Evolutionary conservation across 1,140 invertebrate genomes (phyloP).

Genomic region (Ruditapes philippinarum): DNA sequence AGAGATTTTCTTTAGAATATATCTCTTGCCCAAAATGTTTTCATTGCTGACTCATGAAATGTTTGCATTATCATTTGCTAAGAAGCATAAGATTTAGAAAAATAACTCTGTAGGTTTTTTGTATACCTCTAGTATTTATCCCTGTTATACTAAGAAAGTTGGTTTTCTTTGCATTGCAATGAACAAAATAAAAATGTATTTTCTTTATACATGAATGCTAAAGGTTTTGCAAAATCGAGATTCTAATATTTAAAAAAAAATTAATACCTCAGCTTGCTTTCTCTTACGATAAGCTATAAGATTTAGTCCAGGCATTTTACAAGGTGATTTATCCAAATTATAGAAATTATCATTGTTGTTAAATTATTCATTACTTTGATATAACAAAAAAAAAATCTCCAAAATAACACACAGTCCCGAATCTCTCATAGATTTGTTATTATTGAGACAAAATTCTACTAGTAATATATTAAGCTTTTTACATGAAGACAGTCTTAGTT

Average conservation of each 20-base stretch:
- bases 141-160: conserved; percentile 28
- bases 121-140: conserved; percentile 4
- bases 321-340: no score
- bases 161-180: conserved; percentile 17
- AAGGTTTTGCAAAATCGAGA: conserved; percentile 11
- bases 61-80: conserved; percentile 5
- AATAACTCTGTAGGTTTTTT: conserved; percentile 8
- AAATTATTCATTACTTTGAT: no score
- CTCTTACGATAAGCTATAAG: neutral
- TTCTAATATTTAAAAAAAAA: neutral
- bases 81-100: conserved; percentile 19
- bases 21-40: neutral
- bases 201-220: neutral
- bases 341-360: no score
- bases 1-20: neutral
- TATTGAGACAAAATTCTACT: no score
- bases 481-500: no score
- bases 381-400: no score
- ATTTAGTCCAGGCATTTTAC: neutral
- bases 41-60: neutral
- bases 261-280: neutral
- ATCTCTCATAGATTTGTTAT: no score
- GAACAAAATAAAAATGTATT: neutral
- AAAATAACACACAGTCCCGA: no score
- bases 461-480: no score